These are phyloP conservation scores for Idaea dimidiata DNA, from an alignment of 2,888 invertebrate genomes.

Conservation along the genomic window DNA sequence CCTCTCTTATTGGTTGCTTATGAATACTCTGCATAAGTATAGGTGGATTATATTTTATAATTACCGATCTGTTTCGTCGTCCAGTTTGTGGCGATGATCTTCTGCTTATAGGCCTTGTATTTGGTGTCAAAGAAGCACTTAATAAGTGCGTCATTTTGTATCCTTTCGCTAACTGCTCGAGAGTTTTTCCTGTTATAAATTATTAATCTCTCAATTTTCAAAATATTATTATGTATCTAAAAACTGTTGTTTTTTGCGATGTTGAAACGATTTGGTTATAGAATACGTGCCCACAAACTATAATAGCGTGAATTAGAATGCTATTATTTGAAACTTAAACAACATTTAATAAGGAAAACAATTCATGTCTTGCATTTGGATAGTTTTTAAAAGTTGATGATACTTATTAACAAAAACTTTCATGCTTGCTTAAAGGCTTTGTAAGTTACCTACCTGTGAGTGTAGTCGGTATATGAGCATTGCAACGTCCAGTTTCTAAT, in stretches of 20 bases:
- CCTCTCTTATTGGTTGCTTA: no score
- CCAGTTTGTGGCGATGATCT: conserved; percentile 37
- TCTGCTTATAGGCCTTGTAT: conserved; percentile 24
- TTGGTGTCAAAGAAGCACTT: conserved; percentile 24
- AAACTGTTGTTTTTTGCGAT: no score
- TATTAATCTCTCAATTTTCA: not conserved
- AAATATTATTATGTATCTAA: not conserved
- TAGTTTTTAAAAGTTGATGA: not conserved
- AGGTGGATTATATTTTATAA: conserved; percentile 6
- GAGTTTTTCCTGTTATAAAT: conserved; percentile 58
- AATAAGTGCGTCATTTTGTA: conserved; percentile 61
- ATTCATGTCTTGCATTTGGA: no score
- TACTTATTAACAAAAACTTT: no score
- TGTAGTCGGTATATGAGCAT: conserved; percentile 66
- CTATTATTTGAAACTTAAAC: no score
- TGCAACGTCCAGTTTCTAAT: conserved; percentile 66
- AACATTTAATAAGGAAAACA: no score
- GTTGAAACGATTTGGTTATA: no score
- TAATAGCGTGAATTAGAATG: not conserved
- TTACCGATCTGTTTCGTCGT: conserved; percentile 43
- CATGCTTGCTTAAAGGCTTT: not conserved
- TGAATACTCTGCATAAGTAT: no score
- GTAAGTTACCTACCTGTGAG: conserved; percentile 54
- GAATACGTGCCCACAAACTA: not conserved
- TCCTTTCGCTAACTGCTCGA: conserved; percentile 65